Conservation (phyloP, 1,140 invertebrate genomes). For the Drosophila equinoxialis region DNA sequence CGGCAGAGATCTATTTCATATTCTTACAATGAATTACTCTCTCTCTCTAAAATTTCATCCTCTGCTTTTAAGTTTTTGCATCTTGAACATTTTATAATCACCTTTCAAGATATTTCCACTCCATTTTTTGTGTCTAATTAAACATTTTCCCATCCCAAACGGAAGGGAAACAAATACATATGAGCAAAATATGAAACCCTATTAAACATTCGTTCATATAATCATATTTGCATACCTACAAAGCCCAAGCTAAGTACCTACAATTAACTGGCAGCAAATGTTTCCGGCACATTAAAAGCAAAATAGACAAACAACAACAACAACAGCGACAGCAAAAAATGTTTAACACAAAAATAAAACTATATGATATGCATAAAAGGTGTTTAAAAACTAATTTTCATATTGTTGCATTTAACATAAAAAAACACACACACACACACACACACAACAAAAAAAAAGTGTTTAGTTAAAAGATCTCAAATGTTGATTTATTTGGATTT, state of each 20-base stretch:
- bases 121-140: background rate
- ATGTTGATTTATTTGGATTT: background rate
- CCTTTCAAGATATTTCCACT: background rate
- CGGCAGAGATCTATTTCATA: too few relatives aligned
- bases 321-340: slow-evolving; percentile 22
- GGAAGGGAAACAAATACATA: background rate
- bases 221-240: slow-evolving; percentile 27
- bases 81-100: background rate
- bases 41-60: too few relatives aligned
- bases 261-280: slow-evolving; percentile 39
- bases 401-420: slow-evolving; percentile 42
- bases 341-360: slow-evolving; percentile 14
- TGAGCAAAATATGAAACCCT: background rate
- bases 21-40: too few relatives aligned
- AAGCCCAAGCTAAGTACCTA: slow-evolving; percentile 43
- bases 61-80: background rate
- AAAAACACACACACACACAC: background rate
- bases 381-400: slow-evolving; percentile 51
- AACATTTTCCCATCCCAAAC: background rate
- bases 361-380: slow-evolving; percentile 30
- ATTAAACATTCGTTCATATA: slow-evolving; percentile 38
- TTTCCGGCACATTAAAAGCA: slow-evolving; percentile 70
- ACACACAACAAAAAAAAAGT: slow-evolving; percentile 2
- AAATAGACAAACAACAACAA: slow-evolving; percentile 32
- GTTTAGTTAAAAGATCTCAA: slow-evolving; percentile 13